Evolutionary conservation across 2,888 invertebrate species (phyloP), one percentile per base, ranked within the genome.

Genomic region (Tuberolachnus salignus): DNA sequence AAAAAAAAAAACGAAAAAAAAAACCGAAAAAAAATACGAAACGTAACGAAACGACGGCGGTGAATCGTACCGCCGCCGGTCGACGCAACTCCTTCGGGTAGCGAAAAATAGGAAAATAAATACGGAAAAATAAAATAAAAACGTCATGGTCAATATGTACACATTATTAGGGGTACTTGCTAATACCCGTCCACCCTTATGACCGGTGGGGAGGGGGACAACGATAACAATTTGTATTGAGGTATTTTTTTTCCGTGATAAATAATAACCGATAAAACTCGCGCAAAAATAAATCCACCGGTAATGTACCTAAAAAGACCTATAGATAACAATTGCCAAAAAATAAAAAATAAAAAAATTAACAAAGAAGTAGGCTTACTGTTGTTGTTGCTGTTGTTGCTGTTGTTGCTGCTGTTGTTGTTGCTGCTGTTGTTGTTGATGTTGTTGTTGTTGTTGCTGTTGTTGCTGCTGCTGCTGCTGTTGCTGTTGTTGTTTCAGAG

Each of bases 371-470:
- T 55, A 11, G 10, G 14, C 63, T 63, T 67, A 44, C 81, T 64
- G 82, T 55, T 82, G 83, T 82, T 81, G 82, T 11, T 61, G 59
- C 0, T 64, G 74, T 26, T 75, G 72, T 80, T 64, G 82, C 49
- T 82, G 83, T 82, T 81, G 82, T 11, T 61, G 61, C 0, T 64
- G 74, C 23, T 64, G 66, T 9, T 67, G 67, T 14, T 75, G 73
- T 11, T 71, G 81, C 71, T 82, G 82, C 80, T 82, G 81, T 80
- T 82, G 55, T 66, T 75, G 74, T 67, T 75, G n/a, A n/a, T n/a
- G n/a, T n/a, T 64, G 82, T 55, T 82, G 83, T 82, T 81, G 82
- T 11, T 75, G 72, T 80, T 64, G 82, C 49, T 82, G 83, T 82
- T 81, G 82, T 11, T 61, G 61, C 0, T 64, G 74, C 23, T 64